These are phyloP conservation scores for Gymnarchus niloticus DNA, from an alignment of 2,113 vertebrate genomes.

Conservation along the genomic window DNA sequence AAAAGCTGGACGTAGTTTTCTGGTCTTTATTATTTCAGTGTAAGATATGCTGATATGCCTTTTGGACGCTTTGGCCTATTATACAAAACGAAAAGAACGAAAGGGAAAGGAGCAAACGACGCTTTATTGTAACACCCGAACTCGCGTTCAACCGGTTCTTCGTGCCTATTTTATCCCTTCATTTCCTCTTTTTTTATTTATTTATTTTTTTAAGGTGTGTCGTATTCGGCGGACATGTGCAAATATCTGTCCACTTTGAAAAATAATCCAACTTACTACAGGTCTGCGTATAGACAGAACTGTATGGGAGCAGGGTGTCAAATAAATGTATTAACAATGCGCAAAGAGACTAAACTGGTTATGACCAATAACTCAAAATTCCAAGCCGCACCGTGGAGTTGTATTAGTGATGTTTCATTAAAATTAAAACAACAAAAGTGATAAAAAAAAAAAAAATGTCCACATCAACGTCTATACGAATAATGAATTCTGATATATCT, in stretches of 20 bases:
- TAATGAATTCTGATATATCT: too few species aligned
- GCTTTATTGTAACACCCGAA: not conserved
- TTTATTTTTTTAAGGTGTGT: too few species aligned
- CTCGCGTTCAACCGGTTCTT: not conserved
- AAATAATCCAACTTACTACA: not conserved
- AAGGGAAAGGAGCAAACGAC: not conserved
- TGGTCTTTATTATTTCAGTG: not conserved
- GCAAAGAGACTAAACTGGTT: not conserved
- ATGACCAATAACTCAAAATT: not conserved
- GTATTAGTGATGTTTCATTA: not conserved
- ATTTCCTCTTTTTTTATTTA: not conserved
- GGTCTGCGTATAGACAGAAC: not conserved
- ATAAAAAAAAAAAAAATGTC: not conserved
- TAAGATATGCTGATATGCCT: not conserved
- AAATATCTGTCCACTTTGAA: not conserved
- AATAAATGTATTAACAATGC: not conserved
- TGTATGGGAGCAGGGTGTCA: not conserved
- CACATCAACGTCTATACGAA: too few species aligned
- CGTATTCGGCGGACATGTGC: not conserved
- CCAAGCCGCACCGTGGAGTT: too few species aligned
- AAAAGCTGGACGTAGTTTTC: not conserved
- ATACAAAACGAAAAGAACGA: not conserved
- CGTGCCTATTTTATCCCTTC: not conserved
- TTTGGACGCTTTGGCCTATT: not conserved
- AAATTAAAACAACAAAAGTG: not conserved